Base-by-base conservation (phyloP, 2,113 vertebrate species). In the Caranx ignobilis region DNA sequence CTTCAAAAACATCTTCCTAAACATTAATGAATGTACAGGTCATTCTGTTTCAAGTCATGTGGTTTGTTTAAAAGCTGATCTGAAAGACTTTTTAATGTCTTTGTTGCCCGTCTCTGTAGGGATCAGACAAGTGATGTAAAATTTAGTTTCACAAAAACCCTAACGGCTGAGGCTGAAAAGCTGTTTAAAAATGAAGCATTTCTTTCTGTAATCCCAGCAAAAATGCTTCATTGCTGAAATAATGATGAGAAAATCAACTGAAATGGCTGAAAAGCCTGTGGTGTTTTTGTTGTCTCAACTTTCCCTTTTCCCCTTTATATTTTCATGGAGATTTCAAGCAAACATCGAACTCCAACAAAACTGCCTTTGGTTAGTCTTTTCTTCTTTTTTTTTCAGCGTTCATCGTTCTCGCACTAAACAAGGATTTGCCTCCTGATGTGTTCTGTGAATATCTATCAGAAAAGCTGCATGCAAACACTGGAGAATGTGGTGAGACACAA, bases 121-220 rank as follows among this genome's bases (percentile, higher is more conserved):
- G 39, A 88, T 85, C 72, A 85, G 85, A 89, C 83, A 88, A 82
- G 69, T 91, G 70, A 79, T 93, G 90, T 81, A 91, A 89, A 88
- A 91, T 92, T 90, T 80, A 90, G 79, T 76, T 75, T 76, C 48
- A 79, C 18, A 73, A 85, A 92, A 91, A 71, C 72, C 86, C 81
- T 26, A 57, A 63, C 16, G 88, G 91, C 71, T 41, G 54, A 79
- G 37, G 82, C 87, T 88, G 83, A 90, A 91, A 90, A 88, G 78
- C 81, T 80, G 80, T 91, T 93, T 89, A 90, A 93, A 94, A 94
- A 94, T 92, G 78, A 88, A 93, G 62, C 15, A 18, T 54, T 75
- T 80, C 66, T 85, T 87, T 93, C 82, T 93, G 85, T 89, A 85
- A 89, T 88, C 84, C 83, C 21, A 86, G 88, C 92, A 91, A 94